phyloP scores from a whole-genome alignment of 1,140 invertebrate genomes.

The Homalodisca vitripennis region DNA sequence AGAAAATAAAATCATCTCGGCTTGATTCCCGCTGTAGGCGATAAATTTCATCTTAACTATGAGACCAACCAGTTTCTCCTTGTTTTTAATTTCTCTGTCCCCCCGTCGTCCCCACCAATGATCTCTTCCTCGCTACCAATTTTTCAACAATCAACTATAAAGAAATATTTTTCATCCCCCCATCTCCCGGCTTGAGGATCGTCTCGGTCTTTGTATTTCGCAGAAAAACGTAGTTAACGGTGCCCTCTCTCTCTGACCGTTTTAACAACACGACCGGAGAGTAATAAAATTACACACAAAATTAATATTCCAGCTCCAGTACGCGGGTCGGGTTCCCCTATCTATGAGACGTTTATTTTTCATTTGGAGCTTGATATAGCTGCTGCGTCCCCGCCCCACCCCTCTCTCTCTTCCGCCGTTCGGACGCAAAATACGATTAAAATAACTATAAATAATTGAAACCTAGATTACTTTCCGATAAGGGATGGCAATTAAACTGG shows the following conservation, averaged over 20 bases:
- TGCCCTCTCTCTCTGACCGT: neutral
- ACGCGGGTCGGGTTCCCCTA: slow-evolving; percentile 9
- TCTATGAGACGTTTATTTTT: slow-evolving; percentile 34
- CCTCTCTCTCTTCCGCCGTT: neutral
- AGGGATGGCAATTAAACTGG: neutral
- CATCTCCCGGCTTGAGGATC: slow-evolving; percentile 17
- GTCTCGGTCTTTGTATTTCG: slow-evolving; percentile 21
- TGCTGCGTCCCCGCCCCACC: neutral
- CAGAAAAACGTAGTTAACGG: slow-evolving; percentile 28
- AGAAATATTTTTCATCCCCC: slow-evolving; percentile 29
- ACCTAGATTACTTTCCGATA: neutral
- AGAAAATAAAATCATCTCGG: slow-evolving; percentile 33
- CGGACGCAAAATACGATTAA: neutral
- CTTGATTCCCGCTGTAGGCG: slow-evolving; percentile 30
- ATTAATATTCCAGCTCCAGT: slow-evolving; percentile 33
- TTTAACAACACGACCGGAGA: slow-evolving; percentile 20
- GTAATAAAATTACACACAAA: slow-evolving; percentile 36
- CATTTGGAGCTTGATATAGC: slow-evolving; percentile 28
- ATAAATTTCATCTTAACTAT: slow-evolving; percentile 35
- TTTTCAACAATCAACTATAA: slow-evolving; percentile 33
- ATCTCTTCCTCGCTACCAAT: slow-evolving; percentile 30
- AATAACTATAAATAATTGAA: neutral
- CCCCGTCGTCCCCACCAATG: slow-evolving; percentile 12
- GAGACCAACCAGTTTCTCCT: slow-evolving; percentile 31
- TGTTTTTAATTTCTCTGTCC: slow-evolving; percentile 34